Base-by-base conservation (phyloP, 2,888 invertebrate genomes). In the Tipula helvola region DNA sequence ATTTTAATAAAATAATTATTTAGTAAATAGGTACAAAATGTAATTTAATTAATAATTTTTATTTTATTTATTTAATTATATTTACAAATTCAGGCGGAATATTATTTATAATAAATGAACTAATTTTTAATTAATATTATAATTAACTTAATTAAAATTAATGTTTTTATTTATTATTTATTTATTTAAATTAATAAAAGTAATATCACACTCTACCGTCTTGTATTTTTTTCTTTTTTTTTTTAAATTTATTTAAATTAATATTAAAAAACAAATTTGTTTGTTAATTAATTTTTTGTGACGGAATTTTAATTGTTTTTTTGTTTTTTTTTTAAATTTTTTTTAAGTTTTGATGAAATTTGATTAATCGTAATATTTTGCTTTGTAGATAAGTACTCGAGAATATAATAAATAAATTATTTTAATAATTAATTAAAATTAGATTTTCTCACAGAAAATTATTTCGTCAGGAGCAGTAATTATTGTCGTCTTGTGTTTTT, bases 201-300 rank as follows among this genome's bases (percentile, higher is more conserved):
- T 88, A 88, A 88, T 88, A 88, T 88, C 88, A 88, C 88, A 88
- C 88, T 88, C 87, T 87, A 87, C 88, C 88, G 88, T 88, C 88
- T 18, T n/a, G 36, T 39, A 44, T 44, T 42, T 84, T 28, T 18
- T n/a, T n/a, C n/a, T n/a, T n/a, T n/a, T n/a, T n/a, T n/a, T 83
- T 41, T 86, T 86, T 71, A 41, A 16, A 8, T 71, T 86, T 28
- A 5, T 39, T 39, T 39, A 86, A 86, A 52, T 52, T 52, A 52
- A 52, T 52, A n/a, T 52, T 52, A 52, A 28, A n/a, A 57, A 3
- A 57, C 52, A 57, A 57, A 52, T 52, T 52, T n/a, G 28, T 71
- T 71, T 71, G 8, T 28, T 71, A 71, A 71, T 71, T 36, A n/a
- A 16, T 57, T 57, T 86, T 36, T 52, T 12, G n/a, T 86, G 44